These are phyloP conservation scores for Gonioctena quinquepunctata DNA, from an alignment of 1,140 invertebrate genomes.

Conservation along the genomic window DNA sequence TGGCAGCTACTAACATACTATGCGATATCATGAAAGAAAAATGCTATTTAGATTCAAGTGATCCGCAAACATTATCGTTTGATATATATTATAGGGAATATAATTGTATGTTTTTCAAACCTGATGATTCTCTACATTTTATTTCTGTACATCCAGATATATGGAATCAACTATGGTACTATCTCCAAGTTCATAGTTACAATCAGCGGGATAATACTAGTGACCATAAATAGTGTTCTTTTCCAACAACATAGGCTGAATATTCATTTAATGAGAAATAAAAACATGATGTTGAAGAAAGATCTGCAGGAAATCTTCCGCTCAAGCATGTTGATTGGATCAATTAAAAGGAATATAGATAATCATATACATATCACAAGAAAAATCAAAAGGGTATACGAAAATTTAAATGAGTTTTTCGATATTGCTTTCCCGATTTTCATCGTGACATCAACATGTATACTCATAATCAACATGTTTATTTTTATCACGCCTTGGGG, in stretches of 20 bases:
- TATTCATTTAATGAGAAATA: neutral
- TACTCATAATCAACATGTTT: neutral
- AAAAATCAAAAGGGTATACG: neutral
- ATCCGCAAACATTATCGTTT: neutral
- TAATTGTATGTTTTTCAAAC: neutral
- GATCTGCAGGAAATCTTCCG: neutral
- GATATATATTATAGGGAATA: neutral
- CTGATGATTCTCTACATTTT: neutral
- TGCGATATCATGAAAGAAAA: neutral
- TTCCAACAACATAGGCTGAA: neutral
- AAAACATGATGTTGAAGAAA: neutral
- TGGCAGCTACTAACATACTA: neutral
- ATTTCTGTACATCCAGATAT: neutral
- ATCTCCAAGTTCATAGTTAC: neutral
- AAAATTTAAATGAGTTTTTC: neutral
- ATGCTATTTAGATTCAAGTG: neutral
- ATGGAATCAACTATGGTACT: neutral
- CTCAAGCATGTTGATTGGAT: neutral
- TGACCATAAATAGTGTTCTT: neutral
- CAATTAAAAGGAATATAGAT: neutral
- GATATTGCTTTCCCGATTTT: neutral
- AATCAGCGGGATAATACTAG: neutral
- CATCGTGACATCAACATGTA: neutral
- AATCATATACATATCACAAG: neutral
- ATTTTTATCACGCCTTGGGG: neutral